These are phyloP conservation scores for Rhamnusium bicolor DNA, from an alignment of 2,888 invertebrate species.

Conservation along the genomic window DNA sequence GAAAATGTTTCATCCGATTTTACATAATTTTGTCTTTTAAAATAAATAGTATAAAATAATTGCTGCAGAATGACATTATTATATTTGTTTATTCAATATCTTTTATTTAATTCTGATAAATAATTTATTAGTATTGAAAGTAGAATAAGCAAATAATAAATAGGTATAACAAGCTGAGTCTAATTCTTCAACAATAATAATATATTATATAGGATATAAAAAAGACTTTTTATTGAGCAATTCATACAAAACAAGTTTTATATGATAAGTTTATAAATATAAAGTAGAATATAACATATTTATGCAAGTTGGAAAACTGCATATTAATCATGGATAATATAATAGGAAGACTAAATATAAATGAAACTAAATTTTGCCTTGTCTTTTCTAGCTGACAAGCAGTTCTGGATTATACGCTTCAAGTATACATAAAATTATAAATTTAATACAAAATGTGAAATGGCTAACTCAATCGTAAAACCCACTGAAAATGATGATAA, in stretches of 20 bases:
- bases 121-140: no score
- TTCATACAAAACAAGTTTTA: background rate
- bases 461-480: conserved; percentile 2
- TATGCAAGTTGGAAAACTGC: background rate
- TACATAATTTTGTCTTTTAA: no score
- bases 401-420: background rate
- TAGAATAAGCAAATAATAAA: no score
- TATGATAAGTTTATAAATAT: background rate
- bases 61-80: no score
- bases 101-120: no score
- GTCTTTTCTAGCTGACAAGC: conserved; percentile 1
- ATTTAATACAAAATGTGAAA: background rate
- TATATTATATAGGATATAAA: no score
- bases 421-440: background rate
- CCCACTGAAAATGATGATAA: background rate
- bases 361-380: background rate
- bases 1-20: no score
- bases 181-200: no score
- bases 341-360: background rate
- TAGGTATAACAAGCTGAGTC: no score
- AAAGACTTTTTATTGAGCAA: background rate
- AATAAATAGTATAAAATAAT: no score
- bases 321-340: background rate
- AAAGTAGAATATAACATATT: background rate
- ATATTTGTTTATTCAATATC: no score